Evolutionary conservation across 2,888 invertebrate genomes (phyloP).

Genomic region (Orgyia antiqua): DNA sequence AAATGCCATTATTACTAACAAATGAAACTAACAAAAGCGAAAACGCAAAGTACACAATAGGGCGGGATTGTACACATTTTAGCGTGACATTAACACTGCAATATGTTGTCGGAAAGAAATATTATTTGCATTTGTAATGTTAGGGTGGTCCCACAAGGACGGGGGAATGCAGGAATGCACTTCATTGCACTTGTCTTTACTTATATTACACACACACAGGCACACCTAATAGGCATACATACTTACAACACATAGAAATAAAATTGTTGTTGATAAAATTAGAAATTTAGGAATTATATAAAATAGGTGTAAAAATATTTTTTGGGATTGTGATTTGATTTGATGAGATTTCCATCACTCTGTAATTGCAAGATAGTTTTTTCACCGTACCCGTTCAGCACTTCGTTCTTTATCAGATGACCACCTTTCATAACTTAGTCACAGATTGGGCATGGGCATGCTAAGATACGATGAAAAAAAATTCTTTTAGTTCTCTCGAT

Average conservation of each 20-base stretch:
- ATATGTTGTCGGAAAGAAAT: constrained; percentile 70
- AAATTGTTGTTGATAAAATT: no score
- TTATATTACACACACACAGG: constrained; percentile 18
- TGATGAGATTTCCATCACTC: no score
- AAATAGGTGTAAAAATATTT: no score
- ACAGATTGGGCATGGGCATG: no score
- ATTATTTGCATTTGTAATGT: constrained; percentile 67
- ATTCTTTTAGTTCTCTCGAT: no score
- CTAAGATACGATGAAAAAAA: no score
- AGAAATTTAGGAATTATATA: no score
- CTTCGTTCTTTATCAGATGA: no score
- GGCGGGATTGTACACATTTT: constrained; percentile 54
- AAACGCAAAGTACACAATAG: constrained; percentile 57
- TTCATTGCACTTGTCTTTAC: constrained; percentile 47
- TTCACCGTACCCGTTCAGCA: no score
- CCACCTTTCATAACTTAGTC: no score
- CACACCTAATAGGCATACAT: constrained; percentile 1
- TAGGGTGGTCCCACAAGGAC: constrained; percentile 39
- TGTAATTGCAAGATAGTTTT: no score
- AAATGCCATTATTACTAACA: constrained; percentile 54
- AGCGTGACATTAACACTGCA: constrained; percentile 67
- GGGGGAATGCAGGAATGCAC: constrained; percentile 60
- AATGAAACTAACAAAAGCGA: constrained; percentile 62
- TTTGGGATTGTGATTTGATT: no score
- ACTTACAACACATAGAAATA: background rate